Conservation (phyloP, 1,140 invertebrate species). For the Wasmannia auropunctata region DNA sequence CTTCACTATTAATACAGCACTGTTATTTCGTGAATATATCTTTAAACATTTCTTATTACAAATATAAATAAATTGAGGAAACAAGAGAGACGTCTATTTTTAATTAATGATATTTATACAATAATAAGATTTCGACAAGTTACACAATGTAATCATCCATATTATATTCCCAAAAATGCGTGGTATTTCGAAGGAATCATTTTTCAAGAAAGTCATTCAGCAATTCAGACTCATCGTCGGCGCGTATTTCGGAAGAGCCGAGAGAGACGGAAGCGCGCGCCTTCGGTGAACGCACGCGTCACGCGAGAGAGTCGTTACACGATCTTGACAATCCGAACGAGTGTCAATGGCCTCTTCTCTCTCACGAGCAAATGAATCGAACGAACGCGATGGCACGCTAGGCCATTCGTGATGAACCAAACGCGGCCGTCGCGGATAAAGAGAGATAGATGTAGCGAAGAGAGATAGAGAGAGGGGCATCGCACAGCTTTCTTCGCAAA, state of each 20-base stretch:
- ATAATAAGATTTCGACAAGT: not conserved
- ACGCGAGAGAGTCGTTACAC: conserved; percentile 57
- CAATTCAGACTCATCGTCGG: not conserved
- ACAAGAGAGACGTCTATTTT: not conserved
- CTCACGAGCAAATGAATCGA: conserved; percentile 51
- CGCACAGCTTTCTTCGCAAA: conserved; percentile 80
- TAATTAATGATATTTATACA: not conserved
- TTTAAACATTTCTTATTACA: not conserved
- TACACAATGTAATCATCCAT: not conserved
- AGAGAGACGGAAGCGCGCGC: not conserved
- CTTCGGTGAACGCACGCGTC: conserved; percentile 5
- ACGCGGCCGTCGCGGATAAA: conserved; percentile 14
- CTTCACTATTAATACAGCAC: not conserved
- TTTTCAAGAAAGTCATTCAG: not conserved
- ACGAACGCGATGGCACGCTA: conserved; percentile 44
- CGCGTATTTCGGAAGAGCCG: not conserved
- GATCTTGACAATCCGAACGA: conserved; percentile 72
- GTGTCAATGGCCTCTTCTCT: conserved; percentile 76
- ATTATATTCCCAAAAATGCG: not conserved
- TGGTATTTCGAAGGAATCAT: not conserved
- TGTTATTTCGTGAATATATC: not conserved
- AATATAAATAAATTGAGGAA: not conserved
- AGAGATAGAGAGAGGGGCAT: not conserved
- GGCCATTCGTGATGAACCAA: conserved; percentile 45
- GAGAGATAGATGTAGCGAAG: not conserved